Evolutionary conservation across 2,797 vertebrate genomes (phyloP).

Genomic region (Chiroxiphia lanceolata): DNA sequence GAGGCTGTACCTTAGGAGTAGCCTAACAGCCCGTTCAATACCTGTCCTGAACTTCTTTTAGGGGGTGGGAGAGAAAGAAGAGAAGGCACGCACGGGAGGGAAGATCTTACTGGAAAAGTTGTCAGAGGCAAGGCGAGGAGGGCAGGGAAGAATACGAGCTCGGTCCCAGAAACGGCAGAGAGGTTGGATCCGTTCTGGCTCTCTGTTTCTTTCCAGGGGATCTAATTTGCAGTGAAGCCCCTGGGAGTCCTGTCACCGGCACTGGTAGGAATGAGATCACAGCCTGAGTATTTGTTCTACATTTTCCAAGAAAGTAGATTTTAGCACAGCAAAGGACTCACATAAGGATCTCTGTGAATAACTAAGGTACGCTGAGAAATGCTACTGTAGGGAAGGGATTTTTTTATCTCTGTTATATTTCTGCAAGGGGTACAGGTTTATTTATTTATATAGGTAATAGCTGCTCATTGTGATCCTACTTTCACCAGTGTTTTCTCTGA

Average conservation of each 20-base stretch:
- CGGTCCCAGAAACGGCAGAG: conserved; percentile 12
- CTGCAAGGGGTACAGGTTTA: not conserved
- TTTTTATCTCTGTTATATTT: not conserved
- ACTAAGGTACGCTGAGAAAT: not conserved
- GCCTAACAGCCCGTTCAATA: not conserved
- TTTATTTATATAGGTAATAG: not conserved
- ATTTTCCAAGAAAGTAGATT: conserved; percentile 35
- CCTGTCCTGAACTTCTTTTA: not conserved
- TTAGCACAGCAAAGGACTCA: not conserved
- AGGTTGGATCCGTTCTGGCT: conserved; percentile 18
- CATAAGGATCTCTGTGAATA: not conserved
- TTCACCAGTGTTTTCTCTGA: not conserved
- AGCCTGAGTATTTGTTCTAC: not conserved
- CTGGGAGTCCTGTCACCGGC: conserved; percentile 23
- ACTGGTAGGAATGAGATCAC: conserved; percentile 46
- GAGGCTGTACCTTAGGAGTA: not conserved
- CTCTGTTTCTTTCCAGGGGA: conserved; percentile 40
- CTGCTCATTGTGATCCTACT: not conserved
- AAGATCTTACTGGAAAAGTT: conserved; percentile 38
- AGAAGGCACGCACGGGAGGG: rapidly evolving
- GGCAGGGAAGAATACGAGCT: not conserved
- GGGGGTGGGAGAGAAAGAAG: not conserved
- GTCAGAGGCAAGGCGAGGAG: conserved; percentile 33
- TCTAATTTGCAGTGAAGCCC: conserved; percentile 56
- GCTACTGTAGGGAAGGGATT: not conserved